These are phyloP conservation scores for Scaptomyza hsui DNA, from an alignment of 1,140 invertebrate genomes.

Conservation along the genomic window DNA sequence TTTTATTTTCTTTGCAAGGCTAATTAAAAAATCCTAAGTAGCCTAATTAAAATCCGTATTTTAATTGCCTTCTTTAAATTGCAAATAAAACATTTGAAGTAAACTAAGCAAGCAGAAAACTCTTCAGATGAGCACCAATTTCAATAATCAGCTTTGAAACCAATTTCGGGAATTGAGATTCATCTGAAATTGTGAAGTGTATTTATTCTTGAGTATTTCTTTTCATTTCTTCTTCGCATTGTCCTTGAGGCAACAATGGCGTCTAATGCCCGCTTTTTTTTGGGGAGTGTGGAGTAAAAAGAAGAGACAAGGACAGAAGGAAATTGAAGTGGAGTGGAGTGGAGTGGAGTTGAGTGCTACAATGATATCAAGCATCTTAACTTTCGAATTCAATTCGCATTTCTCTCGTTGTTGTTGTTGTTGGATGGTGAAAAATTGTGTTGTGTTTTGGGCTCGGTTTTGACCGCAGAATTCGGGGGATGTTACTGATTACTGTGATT, in stretches of 20 bases:
- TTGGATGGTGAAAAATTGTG: conserved; percentile 29
- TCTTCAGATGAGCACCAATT: not conserved
- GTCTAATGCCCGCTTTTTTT: conserved; percentile 1
- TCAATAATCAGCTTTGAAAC: conserved; percentile 6
- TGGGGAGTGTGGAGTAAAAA: conserved; percentile 1
- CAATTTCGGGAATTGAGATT: not conserved
- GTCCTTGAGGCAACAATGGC: conserved; percentile 9
- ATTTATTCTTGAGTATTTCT: conserved; percentile 1
- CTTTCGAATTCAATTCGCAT: conserved; percentile 60
- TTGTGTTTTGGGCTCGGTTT: conserved; percentile 21
- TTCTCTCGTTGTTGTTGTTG: conserved; percentile 55
- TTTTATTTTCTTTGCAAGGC: too few relatives aligned
- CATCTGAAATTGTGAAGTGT: not conserved
- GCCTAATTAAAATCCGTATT: too few relatives aligned
- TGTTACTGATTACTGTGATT: conserved; percentile 36
- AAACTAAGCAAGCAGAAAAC: not conserved
- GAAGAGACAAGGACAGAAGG: not conserved
- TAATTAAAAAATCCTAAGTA: too few relatives aligned
- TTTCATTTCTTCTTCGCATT: not conserved
- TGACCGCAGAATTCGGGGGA: conserved; percentile 35
- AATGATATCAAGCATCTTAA: conserved; percentile 58
- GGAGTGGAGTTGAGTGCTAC: not conserved
- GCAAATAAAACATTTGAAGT: not conserved
- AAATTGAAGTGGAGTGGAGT: conserved; percentile 9
- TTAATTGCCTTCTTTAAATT: too few relatives aligned